Percentiles rank a stretch among this genome's conserved stretches.
phyloP scores from a whole-genome alignment of 2,888 invertebrate genomes.

The Oscheius myriophilus region DNA sequence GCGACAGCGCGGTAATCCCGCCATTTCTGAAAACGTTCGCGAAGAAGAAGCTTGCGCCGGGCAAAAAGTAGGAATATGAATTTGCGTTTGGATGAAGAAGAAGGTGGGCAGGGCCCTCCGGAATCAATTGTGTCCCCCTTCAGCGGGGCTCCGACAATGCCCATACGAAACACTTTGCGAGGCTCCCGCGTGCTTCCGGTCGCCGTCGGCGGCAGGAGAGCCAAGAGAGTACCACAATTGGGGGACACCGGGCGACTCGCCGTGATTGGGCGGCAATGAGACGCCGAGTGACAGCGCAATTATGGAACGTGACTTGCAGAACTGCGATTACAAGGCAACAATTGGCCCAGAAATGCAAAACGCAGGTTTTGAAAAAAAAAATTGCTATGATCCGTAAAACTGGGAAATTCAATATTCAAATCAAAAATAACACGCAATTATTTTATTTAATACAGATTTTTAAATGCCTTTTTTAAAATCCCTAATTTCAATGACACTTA shows the following conservation, averaged over 20 bases:
- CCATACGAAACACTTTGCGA: conserved; percentile 27
- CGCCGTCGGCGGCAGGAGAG: not conserved
- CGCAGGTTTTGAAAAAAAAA: no score
- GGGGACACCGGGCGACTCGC: conserved; percentile 7
- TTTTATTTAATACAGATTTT: no score
- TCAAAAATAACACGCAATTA: no score
- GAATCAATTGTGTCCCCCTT: conserved; percentile 26
- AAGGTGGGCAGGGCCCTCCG: not conserved
- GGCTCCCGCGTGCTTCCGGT: conserved; percentile 28
- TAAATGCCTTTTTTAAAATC: no score
- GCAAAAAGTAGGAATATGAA: conserved; percentile 13
- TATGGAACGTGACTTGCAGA: no score
- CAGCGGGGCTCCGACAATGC: conserved; percentile 20
- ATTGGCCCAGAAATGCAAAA: no score
- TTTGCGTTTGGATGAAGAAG: not conserved
- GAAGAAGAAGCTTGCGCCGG: not conserved
- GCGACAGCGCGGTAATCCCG: not conserved
- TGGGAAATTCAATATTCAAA: no score
- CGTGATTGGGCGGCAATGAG: not conserved
- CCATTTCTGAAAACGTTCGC: not conserved
- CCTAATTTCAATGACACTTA: no score
- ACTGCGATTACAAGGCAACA: no score
- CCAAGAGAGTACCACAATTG: not conserved
- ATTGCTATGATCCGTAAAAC: no score
- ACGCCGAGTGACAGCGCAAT: no score